phyloP scores from a whole-genome alignment of 92 coral and sea anemone genomes.

The Nematostella vectensis region DNA sequence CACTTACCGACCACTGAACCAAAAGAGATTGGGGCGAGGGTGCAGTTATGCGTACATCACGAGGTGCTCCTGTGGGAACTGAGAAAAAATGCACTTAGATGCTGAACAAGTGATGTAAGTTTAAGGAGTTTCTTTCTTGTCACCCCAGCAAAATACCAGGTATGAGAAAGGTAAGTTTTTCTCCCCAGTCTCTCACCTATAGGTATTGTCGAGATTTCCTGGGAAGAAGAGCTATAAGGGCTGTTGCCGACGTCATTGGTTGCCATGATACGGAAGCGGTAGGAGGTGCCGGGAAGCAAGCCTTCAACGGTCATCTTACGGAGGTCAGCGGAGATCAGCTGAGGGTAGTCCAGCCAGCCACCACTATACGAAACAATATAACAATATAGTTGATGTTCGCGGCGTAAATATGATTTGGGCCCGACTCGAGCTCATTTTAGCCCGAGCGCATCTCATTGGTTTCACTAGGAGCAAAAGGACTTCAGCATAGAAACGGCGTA shows the following conservation, averaged over 20 bases:
- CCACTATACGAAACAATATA: no score
- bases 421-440: no score
- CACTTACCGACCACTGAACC: conserved; percentile 81
- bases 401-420: no score
- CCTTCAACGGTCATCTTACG: conserved; percentile 66
- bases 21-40: conserved; percentile 53
- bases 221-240: conserved; percentile 69
- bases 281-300: conserved; percentile 59
- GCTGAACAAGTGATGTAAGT: no score
- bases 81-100: no score
- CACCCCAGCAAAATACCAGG: no score
- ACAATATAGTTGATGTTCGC: no score
- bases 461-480: no score
- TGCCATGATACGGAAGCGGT: conserved; percentile 79
- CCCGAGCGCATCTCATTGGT: no score
- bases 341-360: conserved; percentile 77
- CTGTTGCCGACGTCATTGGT: conserved; percentile 85
- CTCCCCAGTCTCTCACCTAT: conserved; percentile 42
- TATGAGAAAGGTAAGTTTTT: no score
- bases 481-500: no score
- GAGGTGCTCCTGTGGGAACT: conserved; percentile 92
- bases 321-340: conserved; percentile 34
- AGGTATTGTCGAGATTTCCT: conserved; percentile 53
- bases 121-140: no score
- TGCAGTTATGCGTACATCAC: conserved; percentile 69